A percentile compares a stretch with the other conserved stretches of the same genome.
Evolutionary conservation across 2,888 invertebrate species (phyloP).

Genomic region (Tricholauxania praeusta): DNA sequence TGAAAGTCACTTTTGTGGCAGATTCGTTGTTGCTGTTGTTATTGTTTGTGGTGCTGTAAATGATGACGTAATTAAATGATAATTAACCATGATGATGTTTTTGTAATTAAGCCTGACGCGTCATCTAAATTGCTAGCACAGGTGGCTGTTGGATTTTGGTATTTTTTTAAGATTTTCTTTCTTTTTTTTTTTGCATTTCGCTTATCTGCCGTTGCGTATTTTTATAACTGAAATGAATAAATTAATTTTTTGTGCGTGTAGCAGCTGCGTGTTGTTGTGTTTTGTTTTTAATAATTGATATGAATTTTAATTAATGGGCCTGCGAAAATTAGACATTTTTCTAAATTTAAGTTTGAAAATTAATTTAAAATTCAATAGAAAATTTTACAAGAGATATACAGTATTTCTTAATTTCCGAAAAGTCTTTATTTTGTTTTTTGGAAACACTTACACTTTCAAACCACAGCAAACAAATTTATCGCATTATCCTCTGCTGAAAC

Average conservation of each 20-base stretch:
- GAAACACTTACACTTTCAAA: no score
- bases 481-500: no score
- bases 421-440: no score
- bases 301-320: slow-evolving; percentile 4
- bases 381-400: no score
- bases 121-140: neutral
- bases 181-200: neutral
- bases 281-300: slow-evolving; percentile 22
- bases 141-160: no score
- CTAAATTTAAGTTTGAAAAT: no score
- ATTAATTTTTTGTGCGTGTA: slow-evolving; percentile 21
- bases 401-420: no score
- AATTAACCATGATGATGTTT: slow-evolving; percentile 27
- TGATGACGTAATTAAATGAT: slow-evolving; percentile 29
- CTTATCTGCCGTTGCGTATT: neutral
- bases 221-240: neutral
- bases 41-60: slow-evolving; percentile 15
- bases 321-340: no score
- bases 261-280: slow-evolving; percentile 19
- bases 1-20: no score
- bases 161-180: no score
- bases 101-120: slow-evolving; percentile 12
- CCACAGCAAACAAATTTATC: no score
- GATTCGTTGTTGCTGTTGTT: neutral
- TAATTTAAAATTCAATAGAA: no score